A percentile compares a stretch with the other conserved stretches of the same genome.
Conservation (phyloP, 2,113 vertebrate genomes). For the Campylomormyrus numenius region DNA sequence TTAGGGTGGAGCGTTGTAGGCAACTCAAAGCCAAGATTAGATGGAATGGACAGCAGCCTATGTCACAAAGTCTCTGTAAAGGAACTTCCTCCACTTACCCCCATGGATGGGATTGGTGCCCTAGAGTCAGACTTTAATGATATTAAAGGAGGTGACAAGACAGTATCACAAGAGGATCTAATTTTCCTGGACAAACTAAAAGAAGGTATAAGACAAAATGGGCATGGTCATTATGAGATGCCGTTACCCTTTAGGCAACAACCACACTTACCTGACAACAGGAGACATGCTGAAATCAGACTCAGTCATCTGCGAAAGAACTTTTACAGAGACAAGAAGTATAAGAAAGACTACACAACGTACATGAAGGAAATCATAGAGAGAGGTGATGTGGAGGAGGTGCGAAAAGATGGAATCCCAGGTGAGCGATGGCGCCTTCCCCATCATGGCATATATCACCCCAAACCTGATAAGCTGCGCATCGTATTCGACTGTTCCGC, state of each 20-base stretch:
- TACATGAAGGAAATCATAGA: conserved; percentile 24
- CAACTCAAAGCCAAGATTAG: background rate
- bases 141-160: background rate
- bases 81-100: conserved; percentile 13
- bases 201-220: background rate
- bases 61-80: background rate
- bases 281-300: background rate
- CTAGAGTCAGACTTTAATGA: conserved; percentile 23
- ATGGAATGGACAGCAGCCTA: background rate
- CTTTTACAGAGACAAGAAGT: background rate
- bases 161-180: background rate
- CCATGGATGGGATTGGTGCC: conserved; percentile 2
- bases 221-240: background rate
- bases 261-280: background rate
- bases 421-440: background rate
- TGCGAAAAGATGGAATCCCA: background rate
- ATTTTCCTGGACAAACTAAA: background rate
- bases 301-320: conserved; percentile 11
- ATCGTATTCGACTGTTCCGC: background rate
- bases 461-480: too few relatives aligned
- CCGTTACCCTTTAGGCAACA: background rate
- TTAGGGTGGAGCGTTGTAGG: background rate
- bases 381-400: conserved; percentile 3
- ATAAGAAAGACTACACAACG: conserved; percentile 9
- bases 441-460: conserved; percentile 7